phyloP scores from a whole-genome alignment of 1,140 invertebrate species.

The Megalopta genalis region DNA sequence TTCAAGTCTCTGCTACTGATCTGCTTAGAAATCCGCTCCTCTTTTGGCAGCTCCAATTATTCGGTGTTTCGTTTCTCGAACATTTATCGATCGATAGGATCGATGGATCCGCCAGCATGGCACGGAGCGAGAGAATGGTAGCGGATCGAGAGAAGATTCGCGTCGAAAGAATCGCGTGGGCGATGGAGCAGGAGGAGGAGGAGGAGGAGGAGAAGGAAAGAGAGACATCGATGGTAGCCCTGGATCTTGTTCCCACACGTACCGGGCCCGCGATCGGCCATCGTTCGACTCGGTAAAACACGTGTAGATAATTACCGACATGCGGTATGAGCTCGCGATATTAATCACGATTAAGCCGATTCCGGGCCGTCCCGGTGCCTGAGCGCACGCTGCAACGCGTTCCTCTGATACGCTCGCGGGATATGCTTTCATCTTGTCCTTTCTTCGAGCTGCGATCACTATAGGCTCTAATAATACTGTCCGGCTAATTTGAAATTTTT shows the following conservation, averaged over 20 bases:
- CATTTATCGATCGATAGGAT: no score
- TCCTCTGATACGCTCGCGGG: not conserved
- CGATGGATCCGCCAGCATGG: no score
- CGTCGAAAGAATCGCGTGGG: slow-evolving; percentile 39
- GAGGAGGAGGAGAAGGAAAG: not conserved
- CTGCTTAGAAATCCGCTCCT: no score
- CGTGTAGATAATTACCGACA: slow-evolving; percentile 70
- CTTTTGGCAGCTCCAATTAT: no score
- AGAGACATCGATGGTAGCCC: slow-evolving; percentile 48
- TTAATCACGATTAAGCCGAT: slow-evolving; percentile 69
- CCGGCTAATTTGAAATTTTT: no score
- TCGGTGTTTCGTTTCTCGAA: no score
- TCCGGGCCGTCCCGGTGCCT: slow-evolving; percentile 55
- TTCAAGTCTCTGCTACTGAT: no score
- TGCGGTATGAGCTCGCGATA: slow-evolving; percentile 59
- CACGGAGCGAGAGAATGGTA: no score
- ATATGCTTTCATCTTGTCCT: no score
- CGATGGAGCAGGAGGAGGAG: slow-evolving; percentile 9
- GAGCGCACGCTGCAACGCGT: slow-evolving; percentile 21
- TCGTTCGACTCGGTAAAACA: slow-evolving; percentile 63
- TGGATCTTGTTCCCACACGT: slow-evolving; percentile 66
- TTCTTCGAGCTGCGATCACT: no score
- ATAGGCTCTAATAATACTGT: no score
- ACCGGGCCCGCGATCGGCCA: slow-evolving; percentile 35
- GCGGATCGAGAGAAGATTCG: slow-evolving; percentile 6